Conservation (phyloP, 2,113 vertebrate species). For the Oncorhynchus keta region DNA sequence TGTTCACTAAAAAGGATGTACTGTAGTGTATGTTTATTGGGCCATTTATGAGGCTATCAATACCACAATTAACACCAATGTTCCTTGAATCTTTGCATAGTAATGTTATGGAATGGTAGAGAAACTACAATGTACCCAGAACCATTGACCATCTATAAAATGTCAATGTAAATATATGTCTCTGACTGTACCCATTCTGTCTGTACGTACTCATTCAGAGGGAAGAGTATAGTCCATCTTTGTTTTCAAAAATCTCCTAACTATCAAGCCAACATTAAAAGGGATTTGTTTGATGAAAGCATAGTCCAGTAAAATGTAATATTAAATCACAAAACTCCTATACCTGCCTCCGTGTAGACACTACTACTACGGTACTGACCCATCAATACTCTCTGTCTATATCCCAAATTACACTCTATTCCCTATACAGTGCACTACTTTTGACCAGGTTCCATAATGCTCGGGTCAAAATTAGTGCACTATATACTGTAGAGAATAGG, state of each 20-base stretch:
- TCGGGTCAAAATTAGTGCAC: neutral
- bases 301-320: slow-evolving; percentile 27
- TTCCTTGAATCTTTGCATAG: neutral
- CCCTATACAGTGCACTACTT: slow-evolving; percentile 6
- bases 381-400: no score
- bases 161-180: neutral
- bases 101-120: slow-evolving; percentile 19
- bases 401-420: neutral
- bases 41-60: slow-evolving; percentile 24
- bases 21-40: slow-evolving; percentile 11
- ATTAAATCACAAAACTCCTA: slow-evolving; percentile 27
- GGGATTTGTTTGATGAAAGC: slow-evolving; percentile 18
- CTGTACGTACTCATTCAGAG: neutral
- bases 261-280: slow-evolving; percentile 14
- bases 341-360: slow-evolving; percentile 7
- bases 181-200: neutral
- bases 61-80: slow-evolving; percentile 1
- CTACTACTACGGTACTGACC: no score
- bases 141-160: no score
- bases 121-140: neutral
- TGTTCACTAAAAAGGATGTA: slow-evolving; percentile 1
- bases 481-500: neutral
- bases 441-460: neutral
- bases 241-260: neutral
- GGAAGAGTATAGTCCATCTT: slow-evolving; percentile 9